These are phyloP conservation scores for Drosophila kambysellisi DNA, from an alignment of 2,888 invertebrate species.

Conservation along the genomic window DNA sequence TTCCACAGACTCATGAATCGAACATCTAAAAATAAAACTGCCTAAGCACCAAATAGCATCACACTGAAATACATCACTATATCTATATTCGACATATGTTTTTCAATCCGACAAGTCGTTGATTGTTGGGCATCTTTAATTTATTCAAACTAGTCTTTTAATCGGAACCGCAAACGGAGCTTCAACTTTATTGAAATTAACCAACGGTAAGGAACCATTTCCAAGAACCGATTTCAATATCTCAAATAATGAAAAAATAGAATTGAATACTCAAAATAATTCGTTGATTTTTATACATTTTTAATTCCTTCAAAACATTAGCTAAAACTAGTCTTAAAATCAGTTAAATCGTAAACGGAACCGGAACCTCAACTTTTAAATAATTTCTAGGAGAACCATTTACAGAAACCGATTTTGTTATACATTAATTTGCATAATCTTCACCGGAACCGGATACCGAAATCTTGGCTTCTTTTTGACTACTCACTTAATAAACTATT, in stretches of 20 bases:
- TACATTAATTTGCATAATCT: too few species aligned
- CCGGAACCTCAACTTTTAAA: too few species aligned
- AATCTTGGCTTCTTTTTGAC: too few species aligned
- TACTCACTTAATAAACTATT: background rate
- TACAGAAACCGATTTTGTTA: background rate
- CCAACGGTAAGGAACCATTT: background rate
- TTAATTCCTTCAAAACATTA: background rate
- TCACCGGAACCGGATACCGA: too few species aligned
- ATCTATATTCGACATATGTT: constrained; percentile 5
- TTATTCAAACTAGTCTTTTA: background rate
- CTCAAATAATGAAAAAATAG: too few species aligned
- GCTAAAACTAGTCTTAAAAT: too few species aligned
- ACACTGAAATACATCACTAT: background rate
- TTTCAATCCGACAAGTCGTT: background rate
- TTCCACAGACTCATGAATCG: constrained; percentile 1
- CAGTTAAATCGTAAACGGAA: too few species aligned
- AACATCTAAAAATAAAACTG: constrained; percentile 28
- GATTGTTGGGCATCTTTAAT: background rate
- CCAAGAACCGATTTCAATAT: background rate
- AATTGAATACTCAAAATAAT: background rate
- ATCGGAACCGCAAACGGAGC: background rate
- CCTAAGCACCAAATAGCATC: background rate
- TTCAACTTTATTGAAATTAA: background rate
- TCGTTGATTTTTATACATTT: too few species aligned
- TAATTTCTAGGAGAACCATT: background rate